Conservation (phyloP, 2,888 invertebrate genomes). For the Drosophila imparisetae region DNA sequence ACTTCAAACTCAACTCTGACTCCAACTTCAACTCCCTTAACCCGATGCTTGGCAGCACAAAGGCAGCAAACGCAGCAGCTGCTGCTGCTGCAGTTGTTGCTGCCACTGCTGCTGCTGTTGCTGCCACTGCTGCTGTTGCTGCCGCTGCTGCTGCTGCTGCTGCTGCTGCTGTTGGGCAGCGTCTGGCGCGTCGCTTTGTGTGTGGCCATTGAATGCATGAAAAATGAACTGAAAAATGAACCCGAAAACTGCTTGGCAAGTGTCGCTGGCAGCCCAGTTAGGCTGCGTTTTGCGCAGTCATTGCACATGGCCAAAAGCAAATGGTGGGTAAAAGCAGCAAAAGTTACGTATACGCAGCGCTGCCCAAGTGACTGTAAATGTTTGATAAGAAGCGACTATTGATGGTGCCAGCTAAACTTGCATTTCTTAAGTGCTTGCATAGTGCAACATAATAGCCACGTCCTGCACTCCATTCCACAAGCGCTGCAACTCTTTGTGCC, state of each 20-base stretch:
- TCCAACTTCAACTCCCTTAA: background rate
- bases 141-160: conserved; percentile 52
- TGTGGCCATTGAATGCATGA: conserved; percentile 74
- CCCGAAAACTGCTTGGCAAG: conserved; percentile 56
- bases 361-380: conserved; percentile 65
- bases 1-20: background rate
- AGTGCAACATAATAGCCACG: conserved; percentile 36
- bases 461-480: conserved; percentile 10
- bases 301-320: conserved; percentile 40
- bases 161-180: conserved; percentile 46
- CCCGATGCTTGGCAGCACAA: conserved; percentile 29
- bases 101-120: conserved; percentile 19
- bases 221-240: conserved; percentile 65
- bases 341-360: conserved; percentile 68
- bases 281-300: conserved; percentile 76
- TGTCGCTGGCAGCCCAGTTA: conserved; percentile 72
- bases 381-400: conserved; percentile 71
- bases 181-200: conserved; percentile 68
- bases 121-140: conserved; percentile 20
- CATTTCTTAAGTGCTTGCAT: conserved; percentile 22
- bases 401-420: conserved; percentile 50
- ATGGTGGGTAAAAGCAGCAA: conserved; percentile 3
- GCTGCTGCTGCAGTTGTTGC: conserved; percentile 36
- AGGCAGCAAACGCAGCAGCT: conserved; percentile 32
- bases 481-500: background rate